Conservation (phyloP, 30 jellyfish, hydroid and myxozoan species). For the Sanderia malayensis region DNA sequence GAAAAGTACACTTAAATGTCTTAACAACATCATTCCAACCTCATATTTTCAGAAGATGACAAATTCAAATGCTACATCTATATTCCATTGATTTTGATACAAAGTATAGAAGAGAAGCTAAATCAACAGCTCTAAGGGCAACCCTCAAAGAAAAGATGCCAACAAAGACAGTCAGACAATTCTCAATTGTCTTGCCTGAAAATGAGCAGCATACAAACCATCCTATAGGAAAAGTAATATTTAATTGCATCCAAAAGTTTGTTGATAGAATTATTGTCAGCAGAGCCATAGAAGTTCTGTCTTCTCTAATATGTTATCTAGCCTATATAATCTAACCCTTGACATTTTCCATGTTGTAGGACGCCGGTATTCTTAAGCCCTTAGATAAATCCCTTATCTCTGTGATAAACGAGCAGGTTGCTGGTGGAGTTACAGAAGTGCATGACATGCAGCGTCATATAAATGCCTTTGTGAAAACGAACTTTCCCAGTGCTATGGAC, state of each 20-base stretch:
- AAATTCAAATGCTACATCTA: background rate
- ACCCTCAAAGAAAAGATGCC: too few species aligned
- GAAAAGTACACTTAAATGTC: background rate
- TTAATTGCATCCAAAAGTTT: background rate
- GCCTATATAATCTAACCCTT: too few species aligned
- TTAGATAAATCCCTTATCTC: constrained; percentile 16
- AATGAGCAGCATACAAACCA: constrained; percentile 19
- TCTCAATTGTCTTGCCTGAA: background rate
- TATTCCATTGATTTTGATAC: constrained; percentile 2
- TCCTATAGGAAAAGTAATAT: constrained; percentile 17
- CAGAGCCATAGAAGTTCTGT: background rate
- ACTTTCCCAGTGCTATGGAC: background rate
- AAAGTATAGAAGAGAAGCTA: background rate
- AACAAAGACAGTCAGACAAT: background rate
- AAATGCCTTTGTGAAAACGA: background rate
- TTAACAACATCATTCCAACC: background rate
- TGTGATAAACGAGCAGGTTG: constrained; percentile 26
- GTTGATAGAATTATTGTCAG: too few species aligned
- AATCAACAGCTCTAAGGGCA: background rate
- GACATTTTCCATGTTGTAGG: background rate
- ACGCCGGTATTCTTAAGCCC: constrained; percentile 24
- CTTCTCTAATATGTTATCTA: background rate
- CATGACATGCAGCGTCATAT: constrained; percentile 36
- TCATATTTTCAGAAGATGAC: background rate
- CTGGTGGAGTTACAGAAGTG: constrained; percentile 36